Conservation (phyloP, 2,113 vertebrate genomes). For the Colossoma macropomum region DNA sequence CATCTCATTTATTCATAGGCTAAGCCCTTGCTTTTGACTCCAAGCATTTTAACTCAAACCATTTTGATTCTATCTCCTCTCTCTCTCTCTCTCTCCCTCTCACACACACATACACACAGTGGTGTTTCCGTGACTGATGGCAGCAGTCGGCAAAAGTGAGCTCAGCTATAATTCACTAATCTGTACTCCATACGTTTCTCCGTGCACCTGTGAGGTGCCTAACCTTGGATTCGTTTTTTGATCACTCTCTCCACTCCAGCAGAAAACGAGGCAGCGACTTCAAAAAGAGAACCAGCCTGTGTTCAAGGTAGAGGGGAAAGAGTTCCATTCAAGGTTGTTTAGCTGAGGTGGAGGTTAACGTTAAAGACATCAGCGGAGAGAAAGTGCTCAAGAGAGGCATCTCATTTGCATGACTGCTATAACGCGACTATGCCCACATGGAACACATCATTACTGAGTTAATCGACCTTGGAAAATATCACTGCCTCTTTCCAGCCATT, state of each 20-base stretch:
- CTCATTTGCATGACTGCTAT: conserved; percentile 37
- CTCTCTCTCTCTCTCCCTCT: background rate
- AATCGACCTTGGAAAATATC: conserved; percentile 38
- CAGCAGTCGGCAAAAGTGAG: background rate
- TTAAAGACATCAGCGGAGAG: conserved; percentile 17
- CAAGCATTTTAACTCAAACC: conserved; percentile 35
- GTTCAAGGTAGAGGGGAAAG: conserved; percentile 10
- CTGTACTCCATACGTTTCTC: conserved; percentile 1
- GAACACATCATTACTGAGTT: conserved; percentile 24
- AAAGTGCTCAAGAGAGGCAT: conserved; percentile 30
- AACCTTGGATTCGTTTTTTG: conserved; percentile 28
- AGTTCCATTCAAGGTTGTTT: conserved; percentile 35
- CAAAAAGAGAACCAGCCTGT: conserved; percentile 10
- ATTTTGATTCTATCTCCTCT: conserved; percentile 32
- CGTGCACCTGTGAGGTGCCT: background rate
- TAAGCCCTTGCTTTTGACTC: conserved; percentile 10
- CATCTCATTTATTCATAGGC: background rate
- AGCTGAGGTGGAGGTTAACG: conserved; percentile 19
- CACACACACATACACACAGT: background rate
- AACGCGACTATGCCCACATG: conserved; percentile 14
- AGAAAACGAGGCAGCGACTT: background rate
- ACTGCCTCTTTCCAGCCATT: background rate
- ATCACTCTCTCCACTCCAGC: background rate
- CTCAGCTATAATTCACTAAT: conserved; percentile 21
- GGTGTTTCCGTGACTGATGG: conserved; percentile 5